A percentile compares a stretch with the other conserved stretches of the same genome.
phyloP scores from a whole-genome alignment of 2,113 vertebrate genomes.

The Mola mola region DNA sequence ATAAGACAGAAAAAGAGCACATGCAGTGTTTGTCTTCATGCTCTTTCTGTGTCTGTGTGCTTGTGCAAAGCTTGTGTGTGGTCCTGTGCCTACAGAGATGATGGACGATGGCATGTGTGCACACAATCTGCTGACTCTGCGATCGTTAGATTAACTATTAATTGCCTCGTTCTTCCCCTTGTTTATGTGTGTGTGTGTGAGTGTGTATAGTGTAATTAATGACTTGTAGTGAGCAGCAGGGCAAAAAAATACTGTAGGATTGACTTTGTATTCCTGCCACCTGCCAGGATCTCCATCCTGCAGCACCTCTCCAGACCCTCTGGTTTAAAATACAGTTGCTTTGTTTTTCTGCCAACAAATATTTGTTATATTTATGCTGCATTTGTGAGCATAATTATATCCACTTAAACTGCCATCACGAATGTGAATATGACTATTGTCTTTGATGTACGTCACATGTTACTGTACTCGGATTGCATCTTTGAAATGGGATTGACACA shows the following conservation, averaged over 20 bases:
- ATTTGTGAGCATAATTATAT: too few species aligned
- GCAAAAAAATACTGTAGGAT: constrained; percentile 59
- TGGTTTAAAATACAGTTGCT: constrained; percentile 35
- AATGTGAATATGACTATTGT: constrained; percentile 11
- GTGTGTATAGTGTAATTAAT: constrained; percentile 53
- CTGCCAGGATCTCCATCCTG: constrained; percentile 63
- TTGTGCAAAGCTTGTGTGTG: constrained; percentile 9
- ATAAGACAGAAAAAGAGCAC: constrained; percentile 1
- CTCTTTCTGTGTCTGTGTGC: constrained; percentile 2
- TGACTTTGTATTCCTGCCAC: constrained; percentile 71
- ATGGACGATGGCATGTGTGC: constrained; percentile 62
- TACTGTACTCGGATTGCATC: constrained; percentile 23
- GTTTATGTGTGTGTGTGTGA: constrained; percentile 22
- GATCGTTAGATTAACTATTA: constrained; percentile 65
- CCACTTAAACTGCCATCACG: constrained; percentile 16
- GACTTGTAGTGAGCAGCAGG: constrained; percentile 57
- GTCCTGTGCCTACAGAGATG: constrained; percentile 50
- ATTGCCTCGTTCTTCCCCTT: constrained; percentile 42
- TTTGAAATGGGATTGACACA: neutral
- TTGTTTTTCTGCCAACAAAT: constrained; percentile 44
- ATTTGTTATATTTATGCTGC: too few species aligned
- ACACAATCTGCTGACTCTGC: constrained; percentile 68
- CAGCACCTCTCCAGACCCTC: constrained; percentile 39
- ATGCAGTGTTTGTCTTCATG: constrained; percentile 18
- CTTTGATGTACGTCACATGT: constrained; percentile 15